Conservation (phyloP, 2,113 vertebrate species). For the Psittacula cyanocephala region DNA sequence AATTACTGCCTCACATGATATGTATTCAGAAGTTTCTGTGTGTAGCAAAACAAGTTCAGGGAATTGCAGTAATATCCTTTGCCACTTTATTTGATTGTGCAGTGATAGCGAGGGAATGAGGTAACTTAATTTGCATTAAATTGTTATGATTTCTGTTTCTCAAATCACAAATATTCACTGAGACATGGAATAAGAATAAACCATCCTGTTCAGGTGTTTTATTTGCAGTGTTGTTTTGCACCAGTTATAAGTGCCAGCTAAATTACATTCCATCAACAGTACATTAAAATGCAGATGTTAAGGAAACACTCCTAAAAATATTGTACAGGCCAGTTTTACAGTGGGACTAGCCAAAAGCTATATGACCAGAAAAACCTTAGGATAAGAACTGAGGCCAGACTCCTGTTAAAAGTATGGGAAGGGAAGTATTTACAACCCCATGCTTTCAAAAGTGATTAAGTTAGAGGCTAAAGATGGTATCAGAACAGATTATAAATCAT, state of each 20-base stretch:
- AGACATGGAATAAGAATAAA: not conserved
- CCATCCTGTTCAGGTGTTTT: not conserved
- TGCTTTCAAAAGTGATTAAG: not conserved
- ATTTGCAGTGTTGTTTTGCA: not conserved
- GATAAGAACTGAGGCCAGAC: not conserved
- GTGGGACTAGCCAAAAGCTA: not conserved
- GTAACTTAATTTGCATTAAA: slow-evolving; percentile 44
- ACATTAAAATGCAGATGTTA: not conserved
- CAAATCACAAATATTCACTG: not conserved
- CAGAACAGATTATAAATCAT: not conserved
- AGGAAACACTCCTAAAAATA: not conserved
- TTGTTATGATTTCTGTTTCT: slow-evolving; percentile 11
- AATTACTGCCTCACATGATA: slow-evolving; percentile 17
- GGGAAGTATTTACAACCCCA: not conserved
- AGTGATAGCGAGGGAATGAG: not conserved
- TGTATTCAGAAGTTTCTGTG: slow-evolving; percentile 28
- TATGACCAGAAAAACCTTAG: not conserved
- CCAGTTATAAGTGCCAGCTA: not conserved
- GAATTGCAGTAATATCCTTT: slow-evolving; percentile 53
- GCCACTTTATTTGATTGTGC: slow-evolving; percentile 46
- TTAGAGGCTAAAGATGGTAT: not conserved
- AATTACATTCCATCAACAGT: not conserved
- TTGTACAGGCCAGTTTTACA: not conserved
- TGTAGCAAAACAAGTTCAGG: slow-evolving; percentile 20
- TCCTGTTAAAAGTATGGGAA: not conserved